phyloP scores from a whole-genome alignment of 1,140 invertebrate species.

The Pollicipes pollicipes region DNA sequence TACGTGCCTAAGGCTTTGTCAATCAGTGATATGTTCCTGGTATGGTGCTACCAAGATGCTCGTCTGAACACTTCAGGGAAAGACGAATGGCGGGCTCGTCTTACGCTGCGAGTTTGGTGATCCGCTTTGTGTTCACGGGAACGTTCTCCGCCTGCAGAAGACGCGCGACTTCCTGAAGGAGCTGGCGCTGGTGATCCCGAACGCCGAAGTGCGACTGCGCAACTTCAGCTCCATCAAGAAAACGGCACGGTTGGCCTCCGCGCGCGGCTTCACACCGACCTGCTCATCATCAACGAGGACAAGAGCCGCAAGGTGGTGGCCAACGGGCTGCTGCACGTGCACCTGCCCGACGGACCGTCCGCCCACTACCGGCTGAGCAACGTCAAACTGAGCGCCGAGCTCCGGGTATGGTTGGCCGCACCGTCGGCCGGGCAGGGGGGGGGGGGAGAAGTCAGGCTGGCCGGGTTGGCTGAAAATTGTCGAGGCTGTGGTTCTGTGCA shows the following conservation, averaged over 20 bases:
- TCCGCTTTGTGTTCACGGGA: neutral
- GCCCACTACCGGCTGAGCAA: conserved; percentile 50
- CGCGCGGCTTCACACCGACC: conserved; percentile 64
- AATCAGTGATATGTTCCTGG: neutral
- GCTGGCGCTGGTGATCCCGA: conserved; percentile 74
- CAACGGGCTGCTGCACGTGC: conserved; percentile 75
- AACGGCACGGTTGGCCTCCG: conserved; percentile 61
- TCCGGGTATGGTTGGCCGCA: conserved; percentile 30
- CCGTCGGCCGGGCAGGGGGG: too few species aligned
- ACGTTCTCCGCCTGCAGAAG: conserved; percentile 41
- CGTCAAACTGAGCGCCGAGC: conserved; percentile 31
- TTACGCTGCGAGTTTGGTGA: neutral
- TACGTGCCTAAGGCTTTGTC: too few species aligned
- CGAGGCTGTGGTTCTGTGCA: too few species aligned
- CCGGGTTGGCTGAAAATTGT: too few species aligned
- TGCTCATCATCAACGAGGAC: conserved; percentile 87
- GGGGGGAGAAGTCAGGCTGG: too few species aligned
- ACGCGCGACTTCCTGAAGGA: conserved; percentile 86
- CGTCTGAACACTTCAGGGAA: neutral
- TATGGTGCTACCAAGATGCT: conserved; percentile 9
- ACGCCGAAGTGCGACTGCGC: conserved; percentile 57
- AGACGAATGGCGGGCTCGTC: neutral
- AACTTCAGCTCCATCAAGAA: conserved; percentile 80
- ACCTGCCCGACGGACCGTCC: conserved; percentile 89
- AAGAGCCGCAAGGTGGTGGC: conserved; percentile 42